phyloP scores from a whole-genome alignment of 1,140 invertebrate genomes.

The Zaprionus ornatus region DNA sequence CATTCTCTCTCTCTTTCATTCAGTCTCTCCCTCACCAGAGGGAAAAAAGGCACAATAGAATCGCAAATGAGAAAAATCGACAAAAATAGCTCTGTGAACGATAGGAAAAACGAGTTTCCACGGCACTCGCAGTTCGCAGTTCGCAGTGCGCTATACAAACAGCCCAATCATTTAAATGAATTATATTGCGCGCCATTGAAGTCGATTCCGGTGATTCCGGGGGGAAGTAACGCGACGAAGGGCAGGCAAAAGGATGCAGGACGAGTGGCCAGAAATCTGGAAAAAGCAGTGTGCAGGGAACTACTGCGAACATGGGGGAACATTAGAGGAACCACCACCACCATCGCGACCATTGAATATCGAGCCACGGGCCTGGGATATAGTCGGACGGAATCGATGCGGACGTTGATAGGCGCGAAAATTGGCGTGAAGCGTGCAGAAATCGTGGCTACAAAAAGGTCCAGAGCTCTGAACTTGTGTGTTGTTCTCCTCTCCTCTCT shows the following conservation, averaged over 20 bases:
- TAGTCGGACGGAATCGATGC: constrained; percentile 19
- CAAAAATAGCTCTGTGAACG: constrained; percentile 51
- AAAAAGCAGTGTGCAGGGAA: constrained; percentile 2
- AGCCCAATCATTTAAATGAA: constrained; percentile 79
- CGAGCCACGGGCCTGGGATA: constrained; percentile 11
- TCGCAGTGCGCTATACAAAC: constrained; percentile 58
- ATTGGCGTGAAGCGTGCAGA: constrained; percentile 81
- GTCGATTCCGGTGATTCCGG: constrained; percentile 39
- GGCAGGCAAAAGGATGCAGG: constrained; percentile 48
- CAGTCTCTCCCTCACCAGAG: constrained; percentile 6
- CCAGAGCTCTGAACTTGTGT: constrained; percentile 1
- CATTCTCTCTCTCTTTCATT: background rate
- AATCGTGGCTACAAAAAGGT: constrained; percentile 70
- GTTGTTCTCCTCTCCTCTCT: background rate
- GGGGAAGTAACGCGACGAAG: constrained; percentile 5
- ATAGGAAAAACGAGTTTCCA: constrained; percentile 70
- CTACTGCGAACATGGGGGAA: background rate
- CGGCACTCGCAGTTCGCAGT: constrained; percentile 11
- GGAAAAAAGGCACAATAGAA: constrained; percentile 15
- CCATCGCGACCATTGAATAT: constrained; percentile 17
- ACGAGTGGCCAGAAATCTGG: constrained; percentile 34
- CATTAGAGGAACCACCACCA: constrained; percentile 18
- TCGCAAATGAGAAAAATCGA: constrained; percentile 41
- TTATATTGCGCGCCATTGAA: constrained; percentile 62
- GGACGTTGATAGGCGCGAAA: constrained; percentile 73